Conservation (phyloP, 2,113 vertebrate genomes). For the Merops nubicus region DNA sequence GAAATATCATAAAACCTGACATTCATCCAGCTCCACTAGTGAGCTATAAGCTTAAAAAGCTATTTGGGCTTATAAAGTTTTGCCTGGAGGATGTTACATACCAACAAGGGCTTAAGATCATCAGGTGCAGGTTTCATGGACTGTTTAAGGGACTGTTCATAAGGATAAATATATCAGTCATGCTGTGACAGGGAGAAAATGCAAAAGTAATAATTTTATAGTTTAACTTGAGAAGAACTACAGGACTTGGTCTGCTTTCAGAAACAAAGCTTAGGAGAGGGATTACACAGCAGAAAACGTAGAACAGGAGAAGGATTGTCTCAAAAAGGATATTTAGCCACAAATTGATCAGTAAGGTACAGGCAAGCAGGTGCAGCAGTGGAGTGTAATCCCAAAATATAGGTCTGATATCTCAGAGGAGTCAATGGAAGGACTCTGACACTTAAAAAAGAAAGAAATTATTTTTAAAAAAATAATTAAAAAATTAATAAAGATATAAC, state of each 20-base stretch:
- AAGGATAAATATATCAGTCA: not conserved
- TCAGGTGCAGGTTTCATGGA: not conserved
- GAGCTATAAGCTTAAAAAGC: conserved; percentile 14
- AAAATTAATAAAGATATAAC: not conserved
- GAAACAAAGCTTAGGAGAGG: not conserved
- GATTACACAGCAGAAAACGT: not conserved
- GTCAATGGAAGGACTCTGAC: not conserved
- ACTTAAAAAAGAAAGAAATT: not conserved
- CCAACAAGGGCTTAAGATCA: not conserved
- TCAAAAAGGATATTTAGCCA: not conserved
- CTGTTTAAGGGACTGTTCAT: not conserved
- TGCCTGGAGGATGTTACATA: not conserved
- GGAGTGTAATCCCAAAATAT: not conserved
- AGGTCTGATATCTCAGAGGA: not conserved
- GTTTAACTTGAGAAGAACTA: not conserved
- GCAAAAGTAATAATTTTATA: not conserved
- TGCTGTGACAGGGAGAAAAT: conserved; percentile 2
- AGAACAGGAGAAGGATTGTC: fast-evolving
- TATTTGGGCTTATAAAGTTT: conserved; percentile 7
- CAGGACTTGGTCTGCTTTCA: not conserved
- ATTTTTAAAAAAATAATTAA: not conserved
- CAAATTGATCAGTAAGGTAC: not conserved
- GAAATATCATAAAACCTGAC: conserved; percentile 11
- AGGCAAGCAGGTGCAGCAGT: not conserved
- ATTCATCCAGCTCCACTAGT: not conserved